Conservation (phyloP, 2,888 invertebrate species). For the Pantelozetes paolii region DNA sequence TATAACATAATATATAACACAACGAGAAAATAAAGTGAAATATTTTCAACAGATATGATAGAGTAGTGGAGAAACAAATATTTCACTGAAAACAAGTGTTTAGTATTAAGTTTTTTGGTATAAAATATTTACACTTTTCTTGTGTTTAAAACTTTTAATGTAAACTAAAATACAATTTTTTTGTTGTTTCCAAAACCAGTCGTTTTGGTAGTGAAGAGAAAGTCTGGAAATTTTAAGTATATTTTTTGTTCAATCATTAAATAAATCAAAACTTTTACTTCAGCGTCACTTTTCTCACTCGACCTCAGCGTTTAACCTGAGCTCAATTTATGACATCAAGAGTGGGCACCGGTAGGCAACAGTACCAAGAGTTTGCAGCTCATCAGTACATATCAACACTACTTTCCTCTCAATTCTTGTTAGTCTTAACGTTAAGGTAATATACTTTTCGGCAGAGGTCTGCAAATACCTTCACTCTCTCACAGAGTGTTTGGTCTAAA, state of each 20-base stretch:
- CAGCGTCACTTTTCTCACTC: constrained; percentile 8
- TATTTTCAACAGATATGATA: background rate
- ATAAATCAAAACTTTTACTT: too few species aligned
- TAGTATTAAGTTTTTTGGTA: too few species aligned
- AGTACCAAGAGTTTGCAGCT: constrained; percentile 8
- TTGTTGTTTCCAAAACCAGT: too few species aligned
- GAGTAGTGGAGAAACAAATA: background rate
- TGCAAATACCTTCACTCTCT: background rate
- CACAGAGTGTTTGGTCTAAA: background rate
- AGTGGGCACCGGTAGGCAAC: background rate
- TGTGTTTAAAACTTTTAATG: too few species aligned
- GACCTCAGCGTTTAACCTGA: too few species aligned
- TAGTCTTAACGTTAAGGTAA: background rate
- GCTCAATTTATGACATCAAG: background rate
- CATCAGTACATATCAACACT: constrained; percentile 17
- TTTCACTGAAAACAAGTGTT: too few species aligned
- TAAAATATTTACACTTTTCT: too few species aligned
- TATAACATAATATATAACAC: background rate
- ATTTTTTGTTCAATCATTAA: too few species aligned
- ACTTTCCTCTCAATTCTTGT: background rate
- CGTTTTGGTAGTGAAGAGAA: too few species aligned
- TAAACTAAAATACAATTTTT: too few species aligned
- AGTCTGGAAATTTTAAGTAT: too few species aligned
- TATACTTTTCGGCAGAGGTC: background rate
- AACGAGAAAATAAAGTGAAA: background rate